phyloP scores from a whole-genome alignment of 2,113 vertebrate species.

The Mirza zaza region DNA sequence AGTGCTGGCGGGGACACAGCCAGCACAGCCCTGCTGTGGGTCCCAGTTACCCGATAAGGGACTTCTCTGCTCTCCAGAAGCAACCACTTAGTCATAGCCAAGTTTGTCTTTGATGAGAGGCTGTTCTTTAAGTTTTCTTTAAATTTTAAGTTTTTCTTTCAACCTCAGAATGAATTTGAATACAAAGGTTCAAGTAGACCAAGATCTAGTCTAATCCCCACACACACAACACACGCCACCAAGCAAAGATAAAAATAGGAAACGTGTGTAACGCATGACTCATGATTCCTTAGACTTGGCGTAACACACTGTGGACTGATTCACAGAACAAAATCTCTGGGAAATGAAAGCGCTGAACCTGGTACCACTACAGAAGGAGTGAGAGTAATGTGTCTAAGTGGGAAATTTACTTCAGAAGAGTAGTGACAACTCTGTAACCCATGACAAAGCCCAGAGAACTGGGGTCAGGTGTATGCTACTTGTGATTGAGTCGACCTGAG shows the following conservation, averaged over 20 bases:
- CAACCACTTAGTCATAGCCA: background rate
- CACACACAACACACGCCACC: background rate
- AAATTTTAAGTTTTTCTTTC: background rate
- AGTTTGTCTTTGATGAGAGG: background rate
- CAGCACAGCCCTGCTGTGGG: fast-evolving
- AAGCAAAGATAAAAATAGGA: conserved; percentile 32
- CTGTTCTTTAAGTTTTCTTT: background rate
- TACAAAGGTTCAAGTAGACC: background rate
- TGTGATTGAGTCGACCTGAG: background rate
- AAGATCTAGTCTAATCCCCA: background rate
- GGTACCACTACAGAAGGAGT: background rate
- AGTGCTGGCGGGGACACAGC: background rate
- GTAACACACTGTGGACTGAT: background rate
- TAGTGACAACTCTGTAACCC: background rate
- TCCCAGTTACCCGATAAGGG: background rate
- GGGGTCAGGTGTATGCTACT: background rate
- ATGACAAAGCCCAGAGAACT: background rate
- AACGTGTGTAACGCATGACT: background rate
- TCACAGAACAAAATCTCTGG: background rate
- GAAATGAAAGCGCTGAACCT: background rate
- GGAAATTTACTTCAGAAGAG: background rate
- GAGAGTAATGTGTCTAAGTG: background rate
- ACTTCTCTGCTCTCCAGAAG: background rate
- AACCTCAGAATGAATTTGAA: background rate
- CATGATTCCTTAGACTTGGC: background rate